Evolutionary conservation across 2,113 vertebrate species (phyloP).

Genomic region (Psittacara wagleri): DNA sequence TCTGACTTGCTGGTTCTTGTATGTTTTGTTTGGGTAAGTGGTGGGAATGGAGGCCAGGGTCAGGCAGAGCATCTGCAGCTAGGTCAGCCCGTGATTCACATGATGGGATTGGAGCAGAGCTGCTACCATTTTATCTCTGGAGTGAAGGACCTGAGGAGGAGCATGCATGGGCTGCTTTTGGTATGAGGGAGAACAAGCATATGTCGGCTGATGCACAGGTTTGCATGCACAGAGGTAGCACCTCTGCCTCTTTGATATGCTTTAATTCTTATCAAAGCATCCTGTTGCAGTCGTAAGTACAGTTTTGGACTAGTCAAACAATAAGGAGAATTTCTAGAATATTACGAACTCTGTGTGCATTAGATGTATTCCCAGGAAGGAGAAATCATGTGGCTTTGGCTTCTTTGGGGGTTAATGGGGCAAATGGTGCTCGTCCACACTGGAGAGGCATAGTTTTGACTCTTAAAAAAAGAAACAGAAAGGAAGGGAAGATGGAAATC

Average conservation of each 20-base stretch:
- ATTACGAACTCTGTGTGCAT: neutral
- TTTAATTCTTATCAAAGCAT: neutral
- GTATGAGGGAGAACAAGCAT: no score
- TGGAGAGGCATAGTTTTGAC: neutral
- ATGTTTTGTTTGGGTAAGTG: neutral
- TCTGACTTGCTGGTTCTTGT: neutral
- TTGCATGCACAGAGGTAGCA: rapidly evolving
- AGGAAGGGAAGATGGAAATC: neutral
- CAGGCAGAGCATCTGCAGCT: neutral
- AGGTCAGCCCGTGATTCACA: rapidly evolving
- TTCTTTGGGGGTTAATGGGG: rapidly evolving
- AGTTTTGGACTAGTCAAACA: rapidly evolving
- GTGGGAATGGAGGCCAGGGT: neutral
- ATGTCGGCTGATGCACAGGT: neutral
- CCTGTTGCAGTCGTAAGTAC: neutral
- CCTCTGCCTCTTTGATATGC: neutral
- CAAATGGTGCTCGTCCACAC: rapidly evolving
- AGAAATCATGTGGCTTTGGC: neutral
- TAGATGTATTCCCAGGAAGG: neutral
- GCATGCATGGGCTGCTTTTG: neutral
- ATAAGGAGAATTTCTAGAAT: neutral
- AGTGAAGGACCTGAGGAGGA: rapidly evolving
- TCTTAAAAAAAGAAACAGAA: neutral
- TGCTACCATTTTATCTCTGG: neutral
- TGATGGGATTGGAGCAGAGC: neutral